Percentiles rank a stretch among this genome's conserved stretches.
These are phyloP conservation scores for Leptoclinus maculatus DNA, from an alignment of 2,797 vertebrate genomes.

Conservation along the genomic window DNA sequence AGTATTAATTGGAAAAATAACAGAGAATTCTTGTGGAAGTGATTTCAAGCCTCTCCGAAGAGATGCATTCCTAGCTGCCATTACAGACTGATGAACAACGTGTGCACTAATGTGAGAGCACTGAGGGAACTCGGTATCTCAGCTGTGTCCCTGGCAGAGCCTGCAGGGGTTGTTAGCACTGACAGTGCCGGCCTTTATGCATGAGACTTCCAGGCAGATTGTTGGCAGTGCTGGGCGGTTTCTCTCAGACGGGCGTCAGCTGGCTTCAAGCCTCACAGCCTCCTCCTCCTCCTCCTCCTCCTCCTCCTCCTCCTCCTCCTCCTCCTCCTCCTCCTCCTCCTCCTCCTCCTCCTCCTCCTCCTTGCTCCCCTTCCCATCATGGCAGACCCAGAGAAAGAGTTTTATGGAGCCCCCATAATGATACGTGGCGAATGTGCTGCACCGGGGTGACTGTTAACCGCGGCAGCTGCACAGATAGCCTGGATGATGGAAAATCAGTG, in stretches of 20 bases:
- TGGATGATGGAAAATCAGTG: conserved; percentile 84
- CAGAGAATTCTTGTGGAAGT: background rate
- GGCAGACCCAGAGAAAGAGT: conserved; percentile 56
- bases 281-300: conserved; percentile 48
- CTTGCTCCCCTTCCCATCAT: conserved; percentile 62
- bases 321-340: conserved; percentile 54
- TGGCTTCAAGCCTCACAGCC: conserved; percentile 58
- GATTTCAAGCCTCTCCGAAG: conserved; percentile 35
- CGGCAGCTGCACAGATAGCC: conserved; percentile 78
- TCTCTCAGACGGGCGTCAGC: conserved; percentile 71
- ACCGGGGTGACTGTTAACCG: conserved; percentile 75
- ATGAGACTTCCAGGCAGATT: conserved; percentile 75
- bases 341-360: conserved; percentile 50
- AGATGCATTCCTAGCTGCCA: conserved; percentile 30
- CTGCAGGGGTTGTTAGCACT: conserved; percentile 75
- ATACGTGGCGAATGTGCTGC: conserved; percentile 74
- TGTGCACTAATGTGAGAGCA: conserved; percentile 63
- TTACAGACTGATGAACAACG: conserved; percentile 64
- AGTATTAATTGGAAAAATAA: conserved; percentile 7
- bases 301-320: conserved; percentile 44
- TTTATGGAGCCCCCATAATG: conserved; percentile 77
- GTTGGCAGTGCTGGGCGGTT: conserved; percentile 71
- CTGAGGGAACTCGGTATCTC: conserved; percentile 53
- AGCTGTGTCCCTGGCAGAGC: conserved; percentile 76
- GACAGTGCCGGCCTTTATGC: conserved; percentile 73